Evolutionary conservation across 2,888 invertebrate genomes (phyloP).

Genomic region (Tetranychus truncatus): DNA sequence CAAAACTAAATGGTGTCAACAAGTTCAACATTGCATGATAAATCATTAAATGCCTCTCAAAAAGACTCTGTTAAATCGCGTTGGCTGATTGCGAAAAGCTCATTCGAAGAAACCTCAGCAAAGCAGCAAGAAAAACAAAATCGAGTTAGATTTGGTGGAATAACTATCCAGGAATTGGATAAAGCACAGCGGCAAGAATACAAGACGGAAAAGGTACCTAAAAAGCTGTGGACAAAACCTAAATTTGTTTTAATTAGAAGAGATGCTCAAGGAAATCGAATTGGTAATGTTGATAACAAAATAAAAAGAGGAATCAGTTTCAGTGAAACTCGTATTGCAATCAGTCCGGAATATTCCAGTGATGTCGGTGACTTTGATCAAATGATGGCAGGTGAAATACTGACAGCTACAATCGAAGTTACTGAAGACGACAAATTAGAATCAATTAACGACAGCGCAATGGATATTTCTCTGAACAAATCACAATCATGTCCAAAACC

Average conservation of each 20-base stretch:
- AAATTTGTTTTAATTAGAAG: background rate
- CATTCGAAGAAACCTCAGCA: background rate
- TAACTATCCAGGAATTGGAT: background rate
- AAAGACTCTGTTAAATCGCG: background rate
- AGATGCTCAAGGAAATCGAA: slow-evolving; percentile 3
- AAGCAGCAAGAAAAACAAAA: background rate
- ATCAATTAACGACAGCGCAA: background rate
- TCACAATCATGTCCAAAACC: background rate
- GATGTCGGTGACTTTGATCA: background rate
- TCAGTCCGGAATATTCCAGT: background rate
- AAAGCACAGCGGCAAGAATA: background rate
- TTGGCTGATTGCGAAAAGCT: background rate
- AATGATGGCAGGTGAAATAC: background rate
- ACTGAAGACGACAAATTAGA: background rate
- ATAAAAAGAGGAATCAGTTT: background rate
- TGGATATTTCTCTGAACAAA: background rate
- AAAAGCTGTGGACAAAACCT: background rate
- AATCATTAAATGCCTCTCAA: no score
- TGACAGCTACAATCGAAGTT: background rate
- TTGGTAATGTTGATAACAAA: background rate
- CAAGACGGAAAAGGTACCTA: background rate
- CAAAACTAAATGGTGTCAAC: background rate
- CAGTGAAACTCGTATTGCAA: slow-evolving; percentile 2
- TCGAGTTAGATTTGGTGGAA: background rate
- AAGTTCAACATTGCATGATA: background rate